phyloP scores from a whole-genome alignment of 2,113 vertebrate genomes.

The Chaetodon auriga region DNA sequence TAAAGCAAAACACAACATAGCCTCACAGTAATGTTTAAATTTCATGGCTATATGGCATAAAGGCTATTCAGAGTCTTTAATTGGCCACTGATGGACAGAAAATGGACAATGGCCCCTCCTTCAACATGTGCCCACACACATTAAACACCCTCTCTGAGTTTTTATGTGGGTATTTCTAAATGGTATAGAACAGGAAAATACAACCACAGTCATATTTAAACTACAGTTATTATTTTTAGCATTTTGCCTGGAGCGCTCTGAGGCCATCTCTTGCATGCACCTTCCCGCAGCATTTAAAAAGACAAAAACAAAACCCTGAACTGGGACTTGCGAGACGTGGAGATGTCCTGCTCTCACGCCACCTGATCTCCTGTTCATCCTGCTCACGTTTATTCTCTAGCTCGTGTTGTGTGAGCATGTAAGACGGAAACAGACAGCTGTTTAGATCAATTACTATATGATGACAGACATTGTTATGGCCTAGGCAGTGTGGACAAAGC shows the following conservation, averaged over 20 bases:
- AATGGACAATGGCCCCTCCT: neutral
- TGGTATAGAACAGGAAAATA: constrained; percentile 4
- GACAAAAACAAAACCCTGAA: neutral
- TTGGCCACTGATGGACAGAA: neutral
- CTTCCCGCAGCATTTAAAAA: neutral
- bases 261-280: neutral
- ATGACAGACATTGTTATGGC: neutral
- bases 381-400: constrained; percentile 7
- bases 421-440: neutral
- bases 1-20: neutral
- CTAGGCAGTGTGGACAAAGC: neutral
- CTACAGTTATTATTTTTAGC: constrained; percentile 1
- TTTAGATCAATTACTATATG: neutral
- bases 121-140: constrained; percentile 4
- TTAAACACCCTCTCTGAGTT: neutral
- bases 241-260: neutral
- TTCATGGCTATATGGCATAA: constrained; percentile 3
- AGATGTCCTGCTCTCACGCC: neutral
- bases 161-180: constrained; percentile 5
- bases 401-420: constrained; percentile 2
- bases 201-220: neutral
- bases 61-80: neutral
- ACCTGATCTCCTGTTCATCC: constrained; percentile 8
- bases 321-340: neutral
- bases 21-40: constrained; percentile 4